These are phyloP conservation scores for Todus mexicanus DNA, from an alignment of 2,797 vertebrate species.

Conservation along the genomic window DNA sequence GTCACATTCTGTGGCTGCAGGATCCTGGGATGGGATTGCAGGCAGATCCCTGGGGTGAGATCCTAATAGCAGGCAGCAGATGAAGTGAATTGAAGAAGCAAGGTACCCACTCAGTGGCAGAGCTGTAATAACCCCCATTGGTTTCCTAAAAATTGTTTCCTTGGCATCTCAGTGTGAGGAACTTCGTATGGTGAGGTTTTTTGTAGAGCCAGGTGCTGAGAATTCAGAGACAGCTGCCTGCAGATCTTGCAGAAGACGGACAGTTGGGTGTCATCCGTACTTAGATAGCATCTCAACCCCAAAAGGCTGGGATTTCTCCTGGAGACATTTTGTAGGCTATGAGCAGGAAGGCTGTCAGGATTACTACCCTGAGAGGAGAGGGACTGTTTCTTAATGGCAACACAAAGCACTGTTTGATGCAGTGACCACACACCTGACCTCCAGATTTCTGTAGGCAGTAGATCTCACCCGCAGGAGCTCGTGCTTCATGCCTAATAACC, in stretches of 20 bases:
- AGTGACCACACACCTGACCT: background rate
- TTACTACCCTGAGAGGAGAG: background rate
- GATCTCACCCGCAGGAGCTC: background rate
- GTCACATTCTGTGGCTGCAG: background rate
- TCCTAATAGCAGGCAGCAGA: background rate
- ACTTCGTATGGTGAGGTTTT: background rate
- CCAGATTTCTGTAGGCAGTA: background rate
- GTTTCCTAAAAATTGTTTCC: background rate
- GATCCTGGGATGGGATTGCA: background rate
- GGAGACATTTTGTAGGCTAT: background rate
- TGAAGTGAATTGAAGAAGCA: background rate
- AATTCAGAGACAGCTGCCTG: background rate
- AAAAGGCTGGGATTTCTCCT: background rate
- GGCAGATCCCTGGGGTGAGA: background rate
- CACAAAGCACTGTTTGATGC: background rate
- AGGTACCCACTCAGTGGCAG: background rate
- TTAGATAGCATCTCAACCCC: background rate
- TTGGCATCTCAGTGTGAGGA: background rate
- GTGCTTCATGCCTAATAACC: background rate
- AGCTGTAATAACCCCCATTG: background rate
- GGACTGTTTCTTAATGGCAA: background rate
- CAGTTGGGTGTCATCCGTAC: rapidly evolving
- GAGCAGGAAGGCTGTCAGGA: background rate
- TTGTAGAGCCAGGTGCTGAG: background rate
- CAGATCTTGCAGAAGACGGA: background rate